Base-by-base conservation (phyloP, 2,113 vertebrate species). In the Pampusana beccarii region DNA sequence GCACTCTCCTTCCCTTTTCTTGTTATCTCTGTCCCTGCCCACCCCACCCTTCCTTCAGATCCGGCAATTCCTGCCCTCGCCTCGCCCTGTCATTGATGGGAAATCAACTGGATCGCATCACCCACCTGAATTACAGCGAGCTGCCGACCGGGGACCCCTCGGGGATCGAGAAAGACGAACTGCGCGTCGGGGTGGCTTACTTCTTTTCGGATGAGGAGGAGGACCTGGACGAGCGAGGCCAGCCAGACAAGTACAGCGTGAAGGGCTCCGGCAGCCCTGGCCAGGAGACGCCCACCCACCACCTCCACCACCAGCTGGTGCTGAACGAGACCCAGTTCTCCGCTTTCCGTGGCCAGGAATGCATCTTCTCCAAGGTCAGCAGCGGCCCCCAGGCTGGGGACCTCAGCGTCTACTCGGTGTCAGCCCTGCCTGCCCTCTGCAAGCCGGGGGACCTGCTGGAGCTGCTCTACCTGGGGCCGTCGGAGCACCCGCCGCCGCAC, bases 31-130 rank as follows among this genome's bases (percentile, higher is more conserved):
- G 50, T 80, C 56, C 80, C 24, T 86, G 64, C 65, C 46, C 92
- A 95, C 96, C 87, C 81, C 94, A 90, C 96, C 96, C 93, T 88
- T 70, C 78, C 75, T 69, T 89, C 97, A 98, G 98, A 98, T 98
- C 98, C 98, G 97, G 98, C 98, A 98, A 97, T 98, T 98, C 98
- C 98, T 98, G 98, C 98, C 98, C 98, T 98, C 98, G 97, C 98
- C 97, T 98, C 98, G 98, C 98, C 98, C 97, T 98, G 98, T 99
- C 99, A 99, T 99, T 99, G 99, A 99, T 99, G 99, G 99, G 99
- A 98, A 99, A 99, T 98, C 99, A 99, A 99, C 99, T 99, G 98
- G 99, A 99, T 98, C 99, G 99, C 98, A 99, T 99, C 98, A 99
- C 99, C 97, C 99, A 99, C 98, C 99, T 99, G 98, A 99, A 98